phyloP scores from a whole-genome alignment of 2,888 invertebrate genomes.

The Plagodis pulveraria region DNA sequence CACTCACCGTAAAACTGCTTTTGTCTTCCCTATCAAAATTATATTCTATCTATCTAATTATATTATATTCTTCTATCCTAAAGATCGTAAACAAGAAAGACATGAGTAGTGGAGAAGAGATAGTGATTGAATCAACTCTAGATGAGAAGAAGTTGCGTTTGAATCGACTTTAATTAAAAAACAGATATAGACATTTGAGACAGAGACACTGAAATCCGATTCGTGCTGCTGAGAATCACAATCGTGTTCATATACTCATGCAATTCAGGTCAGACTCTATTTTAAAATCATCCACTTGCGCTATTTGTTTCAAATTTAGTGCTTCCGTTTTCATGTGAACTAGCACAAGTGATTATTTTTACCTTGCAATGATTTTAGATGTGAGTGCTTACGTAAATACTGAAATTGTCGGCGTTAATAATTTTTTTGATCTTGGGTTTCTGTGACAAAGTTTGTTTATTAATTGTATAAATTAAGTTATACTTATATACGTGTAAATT shows the following conservation, averaged over 20 bases:
- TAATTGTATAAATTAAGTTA: background rate
- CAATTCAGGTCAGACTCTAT: conserved; percentile 29
- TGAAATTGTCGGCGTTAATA: conserved; percentile 13
- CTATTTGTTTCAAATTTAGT: conserved; percentile 21
- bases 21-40: too few species aligned
- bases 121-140: too few species aligned
- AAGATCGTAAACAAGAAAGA: too few species aligned
- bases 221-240: conserved; percentile 1
- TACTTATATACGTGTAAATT: too few species aligned
- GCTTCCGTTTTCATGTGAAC: conserved; percentile 39
- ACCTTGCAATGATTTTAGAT: conserved; percentile 40
- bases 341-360: conserved; percentile 42
- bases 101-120: too few species aligned
- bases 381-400: conserved; percentile 39
- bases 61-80: too few species aligned
- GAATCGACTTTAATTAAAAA: too few species aligned
- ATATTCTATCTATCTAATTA: too few species aligned
- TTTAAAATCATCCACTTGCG: conserved; percentile 21
- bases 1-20: too few species aligned
- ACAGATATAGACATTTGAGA: too few species aligned
- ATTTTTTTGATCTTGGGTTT: conserved; percentile 52
- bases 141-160: too few species aligned
- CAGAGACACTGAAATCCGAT: background rate
- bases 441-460: conserved; percentile 1
- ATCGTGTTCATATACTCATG: conserved; percentile 9